Evolutionary conservation across 1,140 invertebrate genomes (phyloP), one percentile per base, ranked within the genome.

Genomic region (Melipona quadrifasciata): DNA sequence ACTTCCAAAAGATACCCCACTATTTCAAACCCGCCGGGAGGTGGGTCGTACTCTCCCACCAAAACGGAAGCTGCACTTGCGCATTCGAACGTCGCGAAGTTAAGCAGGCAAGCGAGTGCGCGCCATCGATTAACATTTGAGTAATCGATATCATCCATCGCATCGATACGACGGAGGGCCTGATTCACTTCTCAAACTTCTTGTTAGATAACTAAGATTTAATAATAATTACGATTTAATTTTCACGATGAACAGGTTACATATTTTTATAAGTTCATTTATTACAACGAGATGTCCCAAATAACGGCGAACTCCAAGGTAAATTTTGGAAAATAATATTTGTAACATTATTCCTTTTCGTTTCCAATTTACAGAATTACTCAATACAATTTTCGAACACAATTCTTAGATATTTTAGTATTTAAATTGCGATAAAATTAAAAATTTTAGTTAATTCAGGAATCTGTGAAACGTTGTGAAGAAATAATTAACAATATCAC

Each of bases 1-100:
- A 57, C 19, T 80, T 39, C 82, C n/a, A n/a, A 24, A 72, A 53
- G 21, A 55, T 84, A 39, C 58, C 82, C 83, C 83, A 84, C 83
- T n/a, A 84, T 31, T 16, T 21, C 47, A 21, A 73, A 55, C 53
- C 77, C 83, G 58, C 77, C 55, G 75, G 12, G 31, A 21, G 55
- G 34, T 61, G 31, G 4, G 8, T 11, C 6, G n/a, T 1, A 57
- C 47, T 84, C 82, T 79, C 82, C 82, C 82, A 84, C 82, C 10
- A 24, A 61, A 61, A 61, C 58, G 82, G 17, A 27, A 39, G 67
- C 5, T 16, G 67, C 2, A 79, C 82, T 53, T 84, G 82, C 82
- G 82, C 73, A 34, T 19, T 77, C 53, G 51, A 47, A 39, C n/a
- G 24, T 27, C 34, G 19, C 55, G 39, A 31, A 39, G 61, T 73